Evolutionary conservation across 2,888 invertebrate species (phyloP), one percentile per base, ranked within the genome.

Genomic region (Leptinotarsa peninsularis): DNA sequence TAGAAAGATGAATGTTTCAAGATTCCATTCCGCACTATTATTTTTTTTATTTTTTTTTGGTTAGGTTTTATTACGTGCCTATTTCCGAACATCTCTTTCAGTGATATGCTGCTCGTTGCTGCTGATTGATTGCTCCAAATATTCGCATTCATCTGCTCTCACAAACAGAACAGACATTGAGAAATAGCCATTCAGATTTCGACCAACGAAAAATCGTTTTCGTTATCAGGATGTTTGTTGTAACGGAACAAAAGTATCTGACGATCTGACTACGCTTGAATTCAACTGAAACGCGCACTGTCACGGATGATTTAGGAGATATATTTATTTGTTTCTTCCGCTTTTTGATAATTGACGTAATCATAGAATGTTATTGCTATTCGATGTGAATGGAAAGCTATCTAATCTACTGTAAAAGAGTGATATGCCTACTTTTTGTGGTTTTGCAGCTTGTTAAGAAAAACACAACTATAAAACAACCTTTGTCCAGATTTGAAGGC

Each of bases 241-340:
- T 73, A 77, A 77, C 71, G 71, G 73, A 74, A 78, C 67, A 75
- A 76, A 76, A 79, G 76, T 75, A 72, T 78, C 78, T 69, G 71
- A 76, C 68, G 54, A 70, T 78, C 76, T 66, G 71, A 76, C 68
- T 52, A 72, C 58, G 67, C 76, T 75, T 76, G 67, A 73, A 77
- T 74, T 74, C 73, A 67, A 76, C 69, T 58, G 17, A 72, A 74
- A 74, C 69, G 71, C 58, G 79, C 79, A 78, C 77, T 75, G 77
- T 78, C 78, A 71, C 74, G 76, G 75, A 76, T 81, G 78, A 81
- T 79, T 81, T 78, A 81, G 76, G 76, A 49, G 76, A 75, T 73
- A 80, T 78, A 79, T 74, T 74, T 50, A 74, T 77, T 43, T 81
- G 76, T 79, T 81, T 76, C 17, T 81, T 79, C 80, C 78, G 77